These are phyloP conservation scores for Sarotherodon lohbergeri DNA, from an alignment of 2,113 vertebrate genomes.

Conservation along the genomic window DNA sequence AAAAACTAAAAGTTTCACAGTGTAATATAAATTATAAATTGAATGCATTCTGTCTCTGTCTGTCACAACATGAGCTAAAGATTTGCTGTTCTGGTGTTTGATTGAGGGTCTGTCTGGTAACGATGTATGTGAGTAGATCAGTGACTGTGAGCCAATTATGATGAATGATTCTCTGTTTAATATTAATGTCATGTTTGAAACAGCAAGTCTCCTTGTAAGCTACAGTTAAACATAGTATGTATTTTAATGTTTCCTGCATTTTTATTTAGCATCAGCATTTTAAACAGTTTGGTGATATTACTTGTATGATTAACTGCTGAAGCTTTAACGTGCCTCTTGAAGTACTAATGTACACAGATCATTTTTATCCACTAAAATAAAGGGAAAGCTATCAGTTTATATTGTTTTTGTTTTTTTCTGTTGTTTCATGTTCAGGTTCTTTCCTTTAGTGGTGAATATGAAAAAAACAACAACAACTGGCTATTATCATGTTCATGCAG, in stretches of 20 bases:
- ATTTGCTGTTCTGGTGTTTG: not conserved
- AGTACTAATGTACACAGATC: not conserved
- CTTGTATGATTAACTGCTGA: too few relatives aligned
- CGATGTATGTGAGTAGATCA: rapidly evolving
- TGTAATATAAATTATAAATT: not conserved
- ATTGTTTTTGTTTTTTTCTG: rapidly evolving
- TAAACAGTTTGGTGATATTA: too few relatives aligned
- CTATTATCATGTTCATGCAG: not conserved
- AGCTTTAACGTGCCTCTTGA: rapidly evolving
- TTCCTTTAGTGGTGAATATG: not conserved
- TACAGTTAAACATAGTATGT: rapidly evolving
- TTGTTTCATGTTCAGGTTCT: not conserved
- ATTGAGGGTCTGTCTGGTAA: not conserved
- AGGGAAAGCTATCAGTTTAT: not conserved
- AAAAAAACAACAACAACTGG: not conserved
- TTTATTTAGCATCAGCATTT: not conserved
- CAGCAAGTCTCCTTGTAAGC: not conserved
- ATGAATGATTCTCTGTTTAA: not conserved
- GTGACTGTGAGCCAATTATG: too few relatives aligned
- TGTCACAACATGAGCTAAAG: not conserved
- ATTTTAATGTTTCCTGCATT: not conserved
- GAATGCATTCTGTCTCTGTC: not conserved
- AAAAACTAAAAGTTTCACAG: not conserved
- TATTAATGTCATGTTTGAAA: not conserved
- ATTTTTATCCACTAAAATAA: too few relatives aligned